Base-by-base conservation (phyloP, 1,140 invertebrate species). In the Schmidtea mediterranea region DNA sequence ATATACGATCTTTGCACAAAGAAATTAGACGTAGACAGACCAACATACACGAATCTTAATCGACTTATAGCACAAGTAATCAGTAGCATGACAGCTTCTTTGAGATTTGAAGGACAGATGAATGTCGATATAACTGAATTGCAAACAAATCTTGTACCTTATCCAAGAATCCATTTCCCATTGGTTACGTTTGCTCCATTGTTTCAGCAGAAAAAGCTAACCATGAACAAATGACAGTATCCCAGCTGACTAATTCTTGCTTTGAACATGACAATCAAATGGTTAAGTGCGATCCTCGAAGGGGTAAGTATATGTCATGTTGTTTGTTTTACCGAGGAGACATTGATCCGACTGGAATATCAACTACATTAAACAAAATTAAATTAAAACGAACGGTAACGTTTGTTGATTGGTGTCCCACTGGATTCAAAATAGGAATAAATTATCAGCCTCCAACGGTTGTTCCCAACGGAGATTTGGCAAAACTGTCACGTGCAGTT, bases 181-280 rank as follows among this genome's bases (percentile, higher is more conserved):
- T 66, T 81, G 59, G 78, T 75, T 13, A 80, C 78, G 12, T 82
- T 81, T 61, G 76, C 79, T 10, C 79, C 79, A 76, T 81, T 57
- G 78, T 82, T 60, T 79, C 76, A 0, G 75, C 77, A 46, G 79
- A 80, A 60, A 78, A 80, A 61, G 26, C 26, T 32, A 32, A 32
- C 26, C 26, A 32, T 32, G 77, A 80, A 18, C 57, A 69, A 49
- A 55, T 71, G 12, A 64, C 68, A 1, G 67, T 71, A 1, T 57
- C 57, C 1, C 65, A 73, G 50, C 60, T 68, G 53, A 74, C 66
- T 0, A 62, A 70, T 22, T 71, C 73, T 45, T 69, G 74, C 53
- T 75, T 75, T 58, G 72, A 72, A 58, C 68, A 71, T 2, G 66
- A 66, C 49, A 75, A 74, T 55, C 74, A 75, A 59, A 75, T 75